Base-by-base conservation (phyloP, 1,140 invertebrate genomes). In the Achroia grisella region DNA sequence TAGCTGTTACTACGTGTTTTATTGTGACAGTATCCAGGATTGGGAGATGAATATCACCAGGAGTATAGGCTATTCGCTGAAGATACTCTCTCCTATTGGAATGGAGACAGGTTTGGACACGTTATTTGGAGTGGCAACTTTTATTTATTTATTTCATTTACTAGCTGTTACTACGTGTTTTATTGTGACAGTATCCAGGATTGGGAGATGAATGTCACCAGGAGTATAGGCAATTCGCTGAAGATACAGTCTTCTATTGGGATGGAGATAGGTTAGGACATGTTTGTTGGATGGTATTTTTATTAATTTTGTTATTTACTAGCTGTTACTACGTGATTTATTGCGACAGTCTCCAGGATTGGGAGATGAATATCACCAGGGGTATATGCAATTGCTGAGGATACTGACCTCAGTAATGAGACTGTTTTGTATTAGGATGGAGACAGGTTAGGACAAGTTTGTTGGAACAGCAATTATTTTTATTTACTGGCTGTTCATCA, bases 371-470 rank as follows among this genome's bases (percentile, higher is more conserved):
- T 33, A 28, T 9, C 8, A 74, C 62, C 10, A 63, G 39, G n/a
- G 67, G 5, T 52, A 54, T 11, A 57, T 52, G 13, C 48, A 64
- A n/a, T 57, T 83, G 62, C 54, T 28, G 70, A 75, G 14, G 73
- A 82, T 8, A 44, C 65, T 4, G 6, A n/a, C n/a, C n/a, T n/a
- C n/a, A n/a, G n/a, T n/a, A n/a, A n/a, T n/a, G n/a, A n/a, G n/a
- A n/a, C n/a, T n/a, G n/a, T 75, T 8, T 78, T 86, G 40, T 83
- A 55, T 56, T 83, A 72, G 73, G 62, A 80, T 54, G 48, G 36
- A 3, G 54, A 73, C 4, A 70, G 72, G 83, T 83, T 37, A 37
- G 47, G 45, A 35, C 28, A 33, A 29, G 10, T 29, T 29, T 29
- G 4, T 29, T n/a, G n/a, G n/a, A n/a, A n/a, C n/a, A n/a, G n/a